A percentile compares a stretch with the other conserved stretches of the same genome.
Conservation (phyloP, 1,140 invertebrate species). For the Caerostris darwini region DNA sequence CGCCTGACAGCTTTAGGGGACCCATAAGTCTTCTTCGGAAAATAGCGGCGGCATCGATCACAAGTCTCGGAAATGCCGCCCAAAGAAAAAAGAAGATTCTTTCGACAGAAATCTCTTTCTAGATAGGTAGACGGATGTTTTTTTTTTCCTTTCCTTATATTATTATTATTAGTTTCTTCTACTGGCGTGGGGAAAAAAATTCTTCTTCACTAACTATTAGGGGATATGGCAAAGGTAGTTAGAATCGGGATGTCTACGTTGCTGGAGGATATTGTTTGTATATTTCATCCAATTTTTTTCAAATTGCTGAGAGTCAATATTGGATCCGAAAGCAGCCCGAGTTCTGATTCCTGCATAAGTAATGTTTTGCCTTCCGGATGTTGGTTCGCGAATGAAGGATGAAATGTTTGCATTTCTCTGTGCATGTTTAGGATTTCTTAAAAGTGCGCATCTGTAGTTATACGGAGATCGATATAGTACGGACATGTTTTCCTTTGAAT, state of each 20-base stretch:
- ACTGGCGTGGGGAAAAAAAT: not conserved
- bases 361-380: not conserved
- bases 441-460: no score
- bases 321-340: not conserved
- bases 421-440: not conserved
- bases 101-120: constrained; percentile 18
- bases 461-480: no score
- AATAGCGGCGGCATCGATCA: constrained; percentile 66
- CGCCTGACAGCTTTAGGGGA: constrained; percentile 69
- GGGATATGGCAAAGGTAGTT: not conserved
- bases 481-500: no score
- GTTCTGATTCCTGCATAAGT: not conserved
- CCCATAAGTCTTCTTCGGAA: constrained; percentile 66
- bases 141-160: not conserved
- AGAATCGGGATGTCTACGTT: no score
- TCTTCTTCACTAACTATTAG: not conserved
- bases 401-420: not conserved
- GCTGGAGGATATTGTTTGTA: not conserved
- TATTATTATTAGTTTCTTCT: no score
- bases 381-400: not conserved
- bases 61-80: not conserved
- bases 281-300: not conserved
- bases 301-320: not conserved
- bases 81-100: constrained; percentile 6
- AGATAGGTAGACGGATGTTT: constrained; percentile 20